Percentiles rank a stretch among this genome's conserved stretches.
These are phyloP conservation scores for Podarcis siculus DNA, from an alignment of 2,797 vertebrate genomes.

Conservation along the genomic window DNA sequence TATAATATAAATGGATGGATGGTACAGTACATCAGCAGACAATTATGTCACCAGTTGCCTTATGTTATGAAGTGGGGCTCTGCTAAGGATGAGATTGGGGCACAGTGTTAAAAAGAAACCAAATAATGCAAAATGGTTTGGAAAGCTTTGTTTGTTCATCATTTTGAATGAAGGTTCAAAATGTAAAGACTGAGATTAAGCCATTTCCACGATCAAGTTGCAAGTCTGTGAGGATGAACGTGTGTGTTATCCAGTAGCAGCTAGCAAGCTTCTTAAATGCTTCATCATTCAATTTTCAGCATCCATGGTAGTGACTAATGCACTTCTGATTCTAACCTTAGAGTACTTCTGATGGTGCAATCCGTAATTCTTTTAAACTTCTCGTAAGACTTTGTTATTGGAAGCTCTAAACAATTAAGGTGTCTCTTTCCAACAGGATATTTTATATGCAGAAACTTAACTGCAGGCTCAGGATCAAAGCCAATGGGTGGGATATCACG, in stretches of 20 bases:
- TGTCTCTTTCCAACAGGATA: slow-evolving; percentile 83
- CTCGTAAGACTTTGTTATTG: slow-evolving; percentile 81
- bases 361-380: slow-evolving; percentile 90
- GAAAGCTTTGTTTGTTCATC: slow-evolving; percentile 38
- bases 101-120: neutral
- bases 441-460: slow-evolving; percentile 81
- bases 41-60: neutral
- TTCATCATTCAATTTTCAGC: slow-evolving; percentile 51
- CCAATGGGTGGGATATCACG: slow-evolving; percentile 80
- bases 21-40: neutral
- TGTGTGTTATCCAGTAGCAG: slow-evolving; percentile 52
- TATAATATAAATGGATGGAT: neutral
- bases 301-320: slow-evolving; percentile 50
- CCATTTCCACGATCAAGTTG: slow-evolving; percentile 20
- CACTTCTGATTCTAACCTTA: slow-evolving; percentile 62
- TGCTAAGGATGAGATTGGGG: neutral
- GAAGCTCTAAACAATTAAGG: slow-evolving; percentile 83
- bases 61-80: neutral
- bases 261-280: slow-evolving; percentile 52
- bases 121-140: slow-evolving; percentile 19
- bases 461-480: slow-evolving; percentile 82
- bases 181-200: slow-evolving; percentile 29
- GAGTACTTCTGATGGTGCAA: slow-evolving; percentile 77
- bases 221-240: neutral
- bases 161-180: slow-evolving; percentile 32